These are phyloP conservation scores for Labeo catla DNA, from an alignment of 2,113 vertebrate genomes.

Conservation along the genomic window DNA sequence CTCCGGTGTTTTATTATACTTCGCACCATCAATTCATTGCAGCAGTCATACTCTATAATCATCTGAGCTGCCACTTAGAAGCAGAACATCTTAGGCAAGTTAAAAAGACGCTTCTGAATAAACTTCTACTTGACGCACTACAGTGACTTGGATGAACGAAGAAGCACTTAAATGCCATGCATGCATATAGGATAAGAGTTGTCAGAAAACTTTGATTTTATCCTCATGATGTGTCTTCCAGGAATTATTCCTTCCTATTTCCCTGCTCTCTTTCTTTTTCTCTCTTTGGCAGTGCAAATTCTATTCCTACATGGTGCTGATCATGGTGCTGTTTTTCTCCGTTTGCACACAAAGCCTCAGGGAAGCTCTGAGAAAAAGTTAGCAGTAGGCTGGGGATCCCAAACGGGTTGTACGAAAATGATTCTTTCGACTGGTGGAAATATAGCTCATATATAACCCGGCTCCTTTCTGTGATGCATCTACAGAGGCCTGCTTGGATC, in stretches of 20 bases:
- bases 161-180: not conserved
- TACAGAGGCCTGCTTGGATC: conserved; percentile 60
- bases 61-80: not conserved
- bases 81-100: not conserved
- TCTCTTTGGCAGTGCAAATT: conserved; percentile 62
- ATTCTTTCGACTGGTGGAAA: conserved; percentile 72
- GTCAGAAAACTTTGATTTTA: not conserved
- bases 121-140: not conserved
- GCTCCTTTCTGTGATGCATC: conserved; percentile 64
- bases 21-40: not conserved
- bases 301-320: conserved; percentile 66
- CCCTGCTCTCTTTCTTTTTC: not conserved
- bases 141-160: not conserved
- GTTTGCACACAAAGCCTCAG: conserved; percentile 64
- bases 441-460: conserved; percentile 71
- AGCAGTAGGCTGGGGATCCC: conserved; percentile 61
- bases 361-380: conserved; percentile 59
- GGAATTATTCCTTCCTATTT: not conserved
- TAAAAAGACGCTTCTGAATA: not conserved
- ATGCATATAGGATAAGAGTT: not conserved
- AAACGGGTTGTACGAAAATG: conserved; percentile 71
- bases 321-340: conserved; percentile 66
- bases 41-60: not conserved
- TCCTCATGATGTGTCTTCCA: not conserved
- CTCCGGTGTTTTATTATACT: not conserved